Conservation (phyloP, 2,888 invertebrate genomes). For the Pseudococcus jackbeardsleyi region DNA sequence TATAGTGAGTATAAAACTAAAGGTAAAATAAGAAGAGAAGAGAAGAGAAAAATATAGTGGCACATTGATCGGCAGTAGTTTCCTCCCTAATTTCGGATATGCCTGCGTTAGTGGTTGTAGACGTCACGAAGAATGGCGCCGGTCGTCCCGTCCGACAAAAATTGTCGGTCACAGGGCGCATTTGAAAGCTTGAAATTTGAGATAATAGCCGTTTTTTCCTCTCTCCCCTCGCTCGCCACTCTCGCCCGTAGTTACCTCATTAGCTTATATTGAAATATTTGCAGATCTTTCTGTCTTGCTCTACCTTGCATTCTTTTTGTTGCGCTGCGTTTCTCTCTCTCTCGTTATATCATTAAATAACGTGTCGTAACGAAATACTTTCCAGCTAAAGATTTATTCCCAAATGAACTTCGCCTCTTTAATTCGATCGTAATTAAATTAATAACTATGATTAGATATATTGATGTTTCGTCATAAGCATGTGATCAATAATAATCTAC, state of each 20-base stretch:
- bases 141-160: constrained; percentile 60
- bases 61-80: constrained; percentile 64
- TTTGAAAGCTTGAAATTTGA: constrained; percentile 64
- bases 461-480: not conserved
- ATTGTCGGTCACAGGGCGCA: constrained; percentile 61
- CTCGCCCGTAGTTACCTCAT: constrained; percentile 53
- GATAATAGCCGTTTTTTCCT: constrained; percentile 62
- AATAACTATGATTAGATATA: constrained; percentile 8
- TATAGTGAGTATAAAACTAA: constrained; percentile 37
- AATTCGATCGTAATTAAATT: constrained; percentile 39
- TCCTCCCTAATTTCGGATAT: constrained; percentile 54
- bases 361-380: constrained; percentile 37
- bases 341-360: constrained; percentile 21
- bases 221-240: constrained; percentile 14
- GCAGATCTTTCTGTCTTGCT: constrained; percentile 53
- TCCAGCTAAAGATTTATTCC: constrained; percentile 36
- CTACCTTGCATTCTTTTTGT: constrained; percentile 38
- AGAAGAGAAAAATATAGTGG: constrained; percentile 54
- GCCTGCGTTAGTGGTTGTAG: constrained; percentile 53
- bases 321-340: constrained; percentile 17
- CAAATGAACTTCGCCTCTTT: constrained; percentile 36
- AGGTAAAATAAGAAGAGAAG: constrained; percentile 28
- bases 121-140: constrained; percentile 64
- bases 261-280: constrained; percentile 64
- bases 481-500: not conserved